phyloP scores from a whole-genome alignment of 1,140 invertebrate species.

The Trialeurodes vaporariorum region DNA sequence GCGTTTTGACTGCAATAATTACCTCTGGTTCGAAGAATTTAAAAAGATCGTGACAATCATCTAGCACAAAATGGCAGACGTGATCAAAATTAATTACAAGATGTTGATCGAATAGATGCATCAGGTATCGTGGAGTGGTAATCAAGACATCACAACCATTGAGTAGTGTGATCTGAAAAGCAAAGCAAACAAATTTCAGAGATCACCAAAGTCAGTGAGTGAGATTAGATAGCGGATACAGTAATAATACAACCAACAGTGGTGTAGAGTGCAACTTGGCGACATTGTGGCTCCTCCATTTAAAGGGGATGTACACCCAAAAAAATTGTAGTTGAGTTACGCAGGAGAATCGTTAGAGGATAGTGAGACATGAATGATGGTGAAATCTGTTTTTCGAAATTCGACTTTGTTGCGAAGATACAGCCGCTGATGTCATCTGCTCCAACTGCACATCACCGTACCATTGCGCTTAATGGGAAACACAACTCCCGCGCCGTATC shows the following conservation, averaged over 20 bases:
- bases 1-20: too few species aligned
- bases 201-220: neutral
- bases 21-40: neutral
- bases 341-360: neutral
- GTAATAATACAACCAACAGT: neutral
- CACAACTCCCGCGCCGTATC: too few species aligned
- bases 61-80: conserved; percentile 1
- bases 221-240: neutral
- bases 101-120: neutral
- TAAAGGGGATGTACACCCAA: neutral
- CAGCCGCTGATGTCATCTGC: too few species aligned
- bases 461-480: too few species aligned
- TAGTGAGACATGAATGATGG: too few species aligned
- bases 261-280: neutral
- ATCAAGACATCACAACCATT: conserved; percentile 8
- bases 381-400: too few species aligned
- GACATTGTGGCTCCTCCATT: neutral
- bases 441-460: too few species aligned
- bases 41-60: neutral
- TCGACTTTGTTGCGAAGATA: too few species aligned
- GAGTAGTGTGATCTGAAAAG: neutral
- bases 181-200: neutral
- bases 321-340: neutral
- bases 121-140: conserved; percentile 2
- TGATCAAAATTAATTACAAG: neutral